phyloP scores from a whole-genome alignment of 2,797 vertebrate species.

The Gymnodraco acuticeps region DNA sequence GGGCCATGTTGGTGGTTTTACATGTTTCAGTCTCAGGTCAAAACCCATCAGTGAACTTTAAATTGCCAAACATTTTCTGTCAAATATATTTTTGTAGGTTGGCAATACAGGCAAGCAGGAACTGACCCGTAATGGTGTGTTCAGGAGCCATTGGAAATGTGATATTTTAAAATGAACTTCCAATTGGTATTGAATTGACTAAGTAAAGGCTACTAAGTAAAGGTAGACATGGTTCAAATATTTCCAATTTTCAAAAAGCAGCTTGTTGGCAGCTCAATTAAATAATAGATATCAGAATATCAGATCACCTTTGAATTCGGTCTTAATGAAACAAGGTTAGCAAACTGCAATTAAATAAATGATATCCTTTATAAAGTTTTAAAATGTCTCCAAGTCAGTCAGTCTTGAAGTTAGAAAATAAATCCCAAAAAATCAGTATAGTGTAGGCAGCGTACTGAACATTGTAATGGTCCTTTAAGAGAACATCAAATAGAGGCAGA shows the following conservation, averaged over 20 bases:
- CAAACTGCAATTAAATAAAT: background rate
- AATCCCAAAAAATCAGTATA: background rate
- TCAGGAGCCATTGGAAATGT: background rate
- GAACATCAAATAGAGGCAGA: constrained; percentile 29
- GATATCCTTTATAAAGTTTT: background rate
- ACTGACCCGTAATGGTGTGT: background rate
- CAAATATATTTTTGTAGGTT: too few species aligned
- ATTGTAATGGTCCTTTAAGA: constrained; percentile 11
- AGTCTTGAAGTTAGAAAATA: background rate
- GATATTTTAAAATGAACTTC: background rate
- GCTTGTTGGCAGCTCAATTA: background rate
- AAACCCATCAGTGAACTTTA: background rate
- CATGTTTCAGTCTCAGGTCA: background rate
- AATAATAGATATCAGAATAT: background rate
- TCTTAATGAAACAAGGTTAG: background rate
- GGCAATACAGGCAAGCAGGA: too few species aligned
- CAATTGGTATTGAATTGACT: background rate
- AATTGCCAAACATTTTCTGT: background rate
- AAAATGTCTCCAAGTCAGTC: too few species aligned
- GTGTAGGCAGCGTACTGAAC: constrained; percentile 7
- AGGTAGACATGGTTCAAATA: background rate
- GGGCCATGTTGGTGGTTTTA: background rate
- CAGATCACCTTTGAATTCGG: background rate
- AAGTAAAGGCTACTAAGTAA: background rate
- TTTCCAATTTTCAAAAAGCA: background rate